These are phyloP conservation scores for Syrphus vitripennis DNA, from an alignment of 2,888 invertebrate genomes.

Conservation along the genomic window DNA sequence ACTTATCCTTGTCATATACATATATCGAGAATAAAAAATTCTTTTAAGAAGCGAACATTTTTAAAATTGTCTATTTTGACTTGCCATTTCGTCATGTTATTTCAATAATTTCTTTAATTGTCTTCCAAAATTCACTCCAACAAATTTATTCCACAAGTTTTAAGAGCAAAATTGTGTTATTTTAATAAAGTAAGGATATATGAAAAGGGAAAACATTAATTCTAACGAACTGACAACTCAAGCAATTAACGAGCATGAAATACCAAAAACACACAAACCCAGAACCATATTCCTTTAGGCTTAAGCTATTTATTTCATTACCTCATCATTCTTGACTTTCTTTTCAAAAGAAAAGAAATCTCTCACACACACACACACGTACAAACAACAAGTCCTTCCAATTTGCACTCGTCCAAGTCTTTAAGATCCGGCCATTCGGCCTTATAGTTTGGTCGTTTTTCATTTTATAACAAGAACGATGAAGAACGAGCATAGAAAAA, in stretches of 20 bases:
- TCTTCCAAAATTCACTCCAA: no score
- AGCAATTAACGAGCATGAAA: not conserved
- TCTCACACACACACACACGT: not conserved
- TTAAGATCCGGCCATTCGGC: slow-evolving; percentile 44
- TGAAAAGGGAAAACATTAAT: not conserved
- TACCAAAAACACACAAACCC: not conserved
- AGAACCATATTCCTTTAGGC: slow-evolving; percentile 39
- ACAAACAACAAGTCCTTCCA: slow-evolving; percentile 35
- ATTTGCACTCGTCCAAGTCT: slow-evolving; percentile 50
- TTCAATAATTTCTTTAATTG: no score
- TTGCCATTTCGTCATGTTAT: no score
- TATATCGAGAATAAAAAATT: no score
- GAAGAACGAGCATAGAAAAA: slow-evolving; percentile 6
- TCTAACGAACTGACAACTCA: not conserved
- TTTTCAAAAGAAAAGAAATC: not conserved
- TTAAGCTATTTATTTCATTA: slow-evolving; percentile 51
- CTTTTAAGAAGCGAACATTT: no score
- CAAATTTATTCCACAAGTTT: no score
- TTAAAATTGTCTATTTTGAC: no score
- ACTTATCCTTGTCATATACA: no score
- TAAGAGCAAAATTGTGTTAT: not conserved
- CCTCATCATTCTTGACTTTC: slow-evolving; percentile 1
- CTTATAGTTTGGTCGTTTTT: slow-evolving; percentile 47
- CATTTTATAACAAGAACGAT: slow-evolving; percentile 41
- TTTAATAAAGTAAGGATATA: not conserved